Conservation (phyloP, 2,113 vertebrate species). For the Gallinago media region DNA sequence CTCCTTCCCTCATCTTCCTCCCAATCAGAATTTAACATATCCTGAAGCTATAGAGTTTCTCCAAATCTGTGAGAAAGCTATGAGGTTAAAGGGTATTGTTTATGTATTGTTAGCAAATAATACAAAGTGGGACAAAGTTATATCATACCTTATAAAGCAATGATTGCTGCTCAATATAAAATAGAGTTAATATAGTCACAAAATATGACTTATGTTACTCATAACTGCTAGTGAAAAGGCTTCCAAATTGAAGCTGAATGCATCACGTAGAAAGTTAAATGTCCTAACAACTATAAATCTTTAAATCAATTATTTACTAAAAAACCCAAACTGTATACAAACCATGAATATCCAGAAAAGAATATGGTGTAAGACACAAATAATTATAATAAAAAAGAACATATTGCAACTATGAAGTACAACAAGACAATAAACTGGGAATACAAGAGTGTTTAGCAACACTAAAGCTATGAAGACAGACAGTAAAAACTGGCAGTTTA, state of each 20-base stretch:
- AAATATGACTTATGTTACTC: neutral
- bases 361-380: neutral
- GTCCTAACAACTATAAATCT: constrained; percentile 17
- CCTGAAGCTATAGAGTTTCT: neutral
- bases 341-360: neutral
- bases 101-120: neutral
- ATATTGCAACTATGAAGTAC: neutral
- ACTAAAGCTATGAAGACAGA: constrained; percentile 4
- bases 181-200: neutral
- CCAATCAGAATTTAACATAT: neutral
- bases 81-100: neutral
- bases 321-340: neutral
- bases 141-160: neutral
- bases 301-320: neutral
- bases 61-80: neutral
- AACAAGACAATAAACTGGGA: constrained; percentile 16
- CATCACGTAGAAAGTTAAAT: neutral
- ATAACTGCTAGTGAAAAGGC: constrained; percentile 3
- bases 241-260: neutral
- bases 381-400: constrained; percentile 24
- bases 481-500: constrained; percentile 14
- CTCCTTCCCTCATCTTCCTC: neutral
- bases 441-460: neutral
- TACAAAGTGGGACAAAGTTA: neutral
- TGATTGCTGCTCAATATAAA: neutral